These are phyloP conservation scores for Ypsolopha scabrella DNA, from an alignment of 2,888 invertebrate species.

Conservation along the genomic window DNA sequence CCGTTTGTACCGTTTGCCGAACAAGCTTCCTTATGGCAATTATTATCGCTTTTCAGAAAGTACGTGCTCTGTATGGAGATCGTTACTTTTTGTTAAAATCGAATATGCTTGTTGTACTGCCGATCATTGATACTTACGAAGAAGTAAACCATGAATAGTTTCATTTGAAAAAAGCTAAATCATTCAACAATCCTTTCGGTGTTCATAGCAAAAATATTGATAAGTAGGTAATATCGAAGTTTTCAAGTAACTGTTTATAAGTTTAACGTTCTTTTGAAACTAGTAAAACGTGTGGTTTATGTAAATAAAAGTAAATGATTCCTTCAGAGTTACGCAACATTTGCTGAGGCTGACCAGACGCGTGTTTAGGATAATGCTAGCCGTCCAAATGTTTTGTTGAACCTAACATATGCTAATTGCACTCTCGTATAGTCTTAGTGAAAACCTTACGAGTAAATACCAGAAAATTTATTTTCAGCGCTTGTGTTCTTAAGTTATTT, in stretches of 20 bases:
- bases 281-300: background rate
- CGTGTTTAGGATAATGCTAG: conserved; percentile 17
- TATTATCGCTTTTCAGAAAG: conserved; percentile 43
- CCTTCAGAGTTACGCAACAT: conserved; percentile 11
- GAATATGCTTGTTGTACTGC: background rate
- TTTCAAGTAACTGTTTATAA: too few relatives aligned
- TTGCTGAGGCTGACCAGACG: conserved; percentile 15
- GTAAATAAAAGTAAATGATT: background rate
- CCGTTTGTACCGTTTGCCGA: conserved; percentile 43
- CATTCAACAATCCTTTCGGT: too few relatives aligned
- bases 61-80: conserved; percentile 22
- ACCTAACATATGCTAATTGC: conserved; percentile 34
- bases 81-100: background rate
- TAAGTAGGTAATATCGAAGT: too few relatives aligned
- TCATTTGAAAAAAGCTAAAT: background rate
- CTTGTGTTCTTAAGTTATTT: too few relatives aligned
- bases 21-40: conserved; percentile 49
- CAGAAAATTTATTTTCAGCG: too few relatives aligned
- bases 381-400: conserved; percentile 27
- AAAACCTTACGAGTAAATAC: too few relatives aligned
- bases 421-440: conserved; percentile 11
- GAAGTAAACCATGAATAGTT: too few relatives aligned
- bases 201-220: too few relatives aligned
- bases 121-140: too few relatives aligned
- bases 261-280: background rate